Conservation (phyloP, 1,140 invertebrate species). For the Spodoptera frugiperda region DNA sequence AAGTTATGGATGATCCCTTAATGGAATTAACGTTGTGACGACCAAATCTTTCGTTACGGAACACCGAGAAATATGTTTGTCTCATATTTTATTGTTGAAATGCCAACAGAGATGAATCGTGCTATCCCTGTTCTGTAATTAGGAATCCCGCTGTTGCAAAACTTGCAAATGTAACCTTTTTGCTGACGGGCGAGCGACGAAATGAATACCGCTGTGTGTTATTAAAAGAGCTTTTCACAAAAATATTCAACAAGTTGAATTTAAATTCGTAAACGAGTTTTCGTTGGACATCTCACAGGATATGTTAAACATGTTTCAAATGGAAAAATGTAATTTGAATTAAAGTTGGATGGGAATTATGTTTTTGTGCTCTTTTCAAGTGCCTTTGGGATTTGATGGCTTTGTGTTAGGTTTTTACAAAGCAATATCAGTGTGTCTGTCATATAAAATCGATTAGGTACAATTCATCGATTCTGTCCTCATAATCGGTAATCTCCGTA, state of each 20-base stretch:
- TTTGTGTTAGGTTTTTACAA: no score
- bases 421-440: no score
- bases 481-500: no score
- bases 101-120: slow-evolving; percentile 16
- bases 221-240: slow-evolving; percentile 20
- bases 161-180: slow-evolving; percentile 1
- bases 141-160: slow-evolving; percentile 26
- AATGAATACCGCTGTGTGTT: slow-evolving; percentile 27
- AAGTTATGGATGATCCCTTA: slow-evolving; percentile 8
- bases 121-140: background rate
- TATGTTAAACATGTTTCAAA: slow-evolving; percentile 19
- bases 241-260: slow-evolving; percentile 37
- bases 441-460: no score
- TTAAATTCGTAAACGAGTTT: slow-evolving; percentile 11
- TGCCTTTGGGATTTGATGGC: background rate
- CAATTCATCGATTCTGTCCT: no score
- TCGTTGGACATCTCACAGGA: background rate
- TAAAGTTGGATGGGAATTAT: background rate
- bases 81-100: slow-evolving; percentile 12
- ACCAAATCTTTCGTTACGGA: background rate
- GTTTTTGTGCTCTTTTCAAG: background rate
- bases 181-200: background rate
- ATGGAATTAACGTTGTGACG: background rate
- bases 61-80: background rate
- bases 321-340: slow-evolving; percentile 19